These are phyloP conservation scores for Eupithecia centaureata DNA, from an alignment of 2,888 invertebrate species.

Conservation along the genomic window DNA sequence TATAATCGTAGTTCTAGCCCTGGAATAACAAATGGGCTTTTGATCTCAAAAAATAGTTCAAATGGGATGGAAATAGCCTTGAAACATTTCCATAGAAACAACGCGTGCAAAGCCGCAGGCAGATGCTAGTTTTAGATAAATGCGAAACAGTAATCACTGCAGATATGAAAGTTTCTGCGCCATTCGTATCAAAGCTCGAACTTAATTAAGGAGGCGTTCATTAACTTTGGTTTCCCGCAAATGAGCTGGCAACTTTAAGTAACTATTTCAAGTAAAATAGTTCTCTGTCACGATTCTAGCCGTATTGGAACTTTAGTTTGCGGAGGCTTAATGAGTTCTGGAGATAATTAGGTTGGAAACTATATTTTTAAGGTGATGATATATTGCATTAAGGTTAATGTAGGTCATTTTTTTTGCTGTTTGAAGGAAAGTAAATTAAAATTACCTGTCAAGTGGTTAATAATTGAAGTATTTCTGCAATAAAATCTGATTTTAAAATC, in stretches of 20 bases:
- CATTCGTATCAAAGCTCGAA: slow-evolving; percentile 58
- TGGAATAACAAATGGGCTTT: too few relatives aligned
- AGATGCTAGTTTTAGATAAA: slow-evolving; percentile 8
- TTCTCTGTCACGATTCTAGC: slow-evolving; percentile 51
- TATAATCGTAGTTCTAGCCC: too few relatives aligned
- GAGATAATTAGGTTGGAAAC: slow-evolving; percentile 29
- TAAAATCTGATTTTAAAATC: too few relatives aligned
- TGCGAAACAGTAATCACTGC: slow-evolving; percentile 27
- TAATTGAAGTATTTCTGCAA: too few relatives aligned
- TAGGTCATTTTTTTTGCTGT: too few relatives aligned
- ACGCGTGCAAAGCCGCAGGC: too few relatives aligned
- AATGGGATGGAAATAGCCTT: too few relatives aligned
- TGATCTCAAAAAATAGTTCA: too few relatives aligned
- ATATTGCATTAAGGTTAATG: too few relatives aligned
- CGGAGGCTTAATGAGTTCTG: slow-evolving; percentile 39
- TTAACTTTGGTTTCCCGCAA: slow-evolving; percentile 62
- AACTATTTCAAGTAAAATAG: slow-evolving; percentile 63
- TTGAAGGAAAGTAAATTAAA: too few relatives aligned
- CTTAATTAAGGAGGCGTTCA: slow-evolving; percentile 64
- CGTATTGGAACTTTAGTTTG: slow-evolving; percentile 35
- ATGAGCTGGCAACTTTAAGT: slow-evolving; percentile 62
- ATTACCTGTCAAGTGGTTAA: too few relatives aligned
- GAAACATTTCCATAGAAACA: too few relatives aligned
- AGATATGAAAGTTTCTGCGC: slow-evolving; percentile 36
- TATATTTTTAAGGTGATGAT: not conserved